Conservation (phyloP, 2,888 invertebrate genomes). For the Tiliacea citrago region DNA sequence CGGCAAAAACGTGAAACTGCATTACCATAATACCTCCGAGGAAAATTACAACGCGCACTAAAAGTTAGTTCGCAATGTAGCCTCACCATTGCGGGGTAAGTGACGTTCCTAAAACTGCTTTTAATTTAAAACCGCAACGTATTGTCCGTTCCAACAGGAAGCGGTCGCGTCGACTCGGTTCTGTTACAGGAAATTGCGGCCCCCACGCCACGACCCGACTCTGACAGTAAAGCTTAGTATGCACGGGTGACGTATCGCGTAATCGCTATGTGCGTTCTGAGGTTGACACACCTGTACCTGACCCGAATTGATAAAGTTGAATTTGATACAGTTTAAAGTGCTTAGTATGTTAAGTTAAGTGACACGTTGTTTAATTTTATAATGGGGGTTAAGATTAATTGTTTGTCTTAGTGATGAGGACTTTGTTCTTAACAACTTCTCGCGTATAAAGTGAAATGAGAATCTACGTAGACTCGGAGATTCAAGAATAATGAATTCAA, state of each 20-base stretch:
- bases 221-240: conserved; percentile 64
- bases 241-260: conserved; percentile 60
- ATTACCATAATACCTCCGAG: conserved; percentile 59
- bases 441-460: conserved; percentile 9
- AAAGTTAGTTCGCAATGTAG: conserved; percentile 55
- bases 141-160: conserved; percentile 74
- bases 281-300: conserved; percentile 66
- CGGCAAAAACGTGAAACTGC: conserved; percentile 56
- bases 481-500: neutral
- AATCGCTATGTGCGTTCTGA: conserved; percentile 60
- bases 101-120: conserved; percentile 67
- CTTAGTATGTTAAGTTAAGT: conserved; percentile 49
- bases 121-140: conserved; percentile 75
- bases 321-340: conserved; percentile 51
- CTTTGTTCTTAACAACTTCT: conserved; percentile 29
- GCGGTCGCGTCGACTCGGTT: conserved; percentile 69
- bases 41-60: conserved; percentile 48
- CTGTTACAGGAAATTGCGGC: conserved; percentile 81
- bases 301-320: conserved; percentile 63
- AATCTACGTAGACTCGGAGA: neutral
- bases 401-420: conserved; percentile 29
- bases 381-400: conserved; percentile 48
- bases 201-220: conserved; percentile 58
- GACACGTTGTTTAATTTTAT: conserved; percentile 55
- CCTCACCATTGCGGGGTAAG: conserved; percentile 55